Evolutionary conservation across 2,113 vertebrate species (phyloP), one percentile per base, ranked within the genome.

Genomic region (Trichomycterus rosablanca): DNA sequence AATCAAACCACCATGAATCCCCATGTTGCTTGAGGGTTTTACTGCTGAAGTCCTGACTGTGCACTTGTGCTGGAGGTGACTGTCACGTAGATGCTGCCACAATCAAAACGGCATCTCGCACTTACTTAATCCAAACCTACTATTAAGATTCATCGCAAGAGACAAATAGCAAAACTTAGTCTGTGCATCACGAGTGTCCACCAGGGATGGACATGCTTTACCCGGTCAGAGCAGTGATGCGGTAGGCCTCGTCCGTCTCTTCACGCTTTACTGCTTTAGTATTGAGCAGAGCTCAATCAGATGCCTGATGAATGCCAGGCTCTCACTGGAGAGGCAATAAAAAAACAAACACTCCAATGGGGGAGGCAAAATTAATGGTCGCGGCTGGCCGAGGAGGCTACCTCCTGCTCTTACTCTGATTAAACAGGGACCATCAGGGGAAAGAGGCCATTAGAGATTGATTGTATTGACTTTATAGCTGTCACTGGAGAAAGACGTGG

Each of bases 381-480:
- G 57, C 61, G 66, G 71, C 66, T 34, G 59, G 78, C 65, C 62
- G 61, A 23, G 14, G 40, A 75, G 67, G 76, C 63, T 69, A 78
- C 63, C 66, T 73, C 30, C 39, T 24, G 76, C 87, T 89, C 76
- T 88, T 83, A 87, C 74, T 79, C 80, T 86, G 85, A 89, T 87
- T 87, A 87, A 87, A 85, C 77, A 86, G 70, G 60, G 65, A 77
- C 74, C 74, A 75, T 82, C 74, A 71, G 54, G 74, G 70, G 69
- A 63, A 78, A 79, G 74, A 74, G 75, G 69, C 80, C 80, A 84
- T 87, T 83, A 86, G 77, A 73, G 79, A 83, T 77, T 43, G 78
- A 83, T 80, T 74, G 72, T 64, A 75, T 80, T 75, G 79, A 77
- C 66, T 81, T 71, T 78, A 79, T 72, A 68, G 73, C 62, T 20